Base-by-base conservation (phyloP, 1,140 invertebrate species). In the Musca domestica region DNA sequence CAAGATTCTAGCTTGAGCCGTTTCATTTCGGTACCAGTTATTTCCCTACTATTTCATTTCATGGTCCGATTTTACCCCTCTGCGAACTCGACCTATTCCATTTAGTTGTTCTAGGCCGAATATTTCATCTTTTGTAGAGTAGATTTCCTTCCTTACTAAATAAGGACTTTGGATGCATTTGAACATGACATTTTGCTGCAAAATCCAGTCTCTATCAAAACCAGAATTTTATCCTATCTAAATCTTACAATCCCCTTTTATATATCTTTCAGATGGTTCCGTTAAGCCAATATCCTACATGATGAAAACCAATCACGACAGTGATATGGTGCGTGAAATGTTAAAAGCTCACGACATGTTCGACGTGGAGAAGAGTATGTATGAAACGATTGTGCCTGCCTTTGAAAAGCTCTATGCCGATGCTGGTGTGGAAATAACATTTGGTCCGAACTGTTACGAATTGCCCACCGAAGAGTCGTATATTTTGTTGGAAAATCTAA, bases 401-500 rank as follows among this genome's bases (percentile, higher is more conserved):
- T 52, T 77, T 7, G 74, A 76, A 27, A 25, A 75, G 47, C 58
- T 77, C 58, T 77, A 70, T 79, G 84, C 41, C 20, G 75, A 67
- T 68, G 84, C 25, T 25, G 75, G 75, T 2, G 0, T 72, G 14
- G 19, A 73, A 2, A 27, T 74, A 0, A 67, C 51, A 25, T 74
- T 76, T 51, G 71, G 70, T 3, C 73, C 76, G 2, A 73, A 70
- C 30, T 70, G 46, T n/a, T 77, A 73, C 56, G 69, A 73, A 46
- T 67, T 77, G 4, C 23, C 68, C 0, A 69, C 70, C 7, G 68
- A 69, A 19, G 71, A 74, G 15, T 70, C 76, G 14, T 75, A 79
- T 58, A 72, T 88, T 74, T 47, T 76, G 2, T 30, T 76, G 19
- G 85, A 87, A 66, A 86, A 87, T 71, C 71, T 87, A 17, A 69